phyloP scores from a whole-genome alignment of 2,797 vertebrate genomes.

The Periparus ater region DNA sequence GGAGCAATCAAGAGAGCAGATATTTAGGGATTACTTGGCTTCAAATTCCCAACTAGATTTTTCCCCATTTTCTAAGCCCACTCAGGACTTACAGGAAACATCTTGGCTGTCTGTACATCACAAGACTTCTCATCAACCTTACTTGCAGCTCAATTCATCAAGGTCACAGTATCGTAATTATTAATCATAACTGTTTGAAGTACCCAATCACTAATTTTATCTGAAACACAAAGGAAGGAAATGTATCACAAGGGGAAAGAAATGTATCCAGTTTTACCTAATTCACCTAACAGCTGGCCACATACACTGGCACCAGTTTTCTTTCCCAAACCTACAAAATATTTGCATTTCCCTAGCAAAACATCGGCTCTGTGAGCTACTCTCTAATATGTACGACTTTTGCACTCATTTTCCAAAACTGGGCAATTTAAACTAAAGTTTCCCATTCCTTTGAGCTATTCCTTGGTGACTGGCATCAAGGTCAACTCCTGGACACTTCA shows the following conservation, averaged over 20 bases:
- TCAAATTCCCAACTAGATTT: neutral
- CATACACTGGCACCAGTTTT: neutral
- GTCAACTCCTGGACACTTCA: neutral
- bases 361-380: neutral
- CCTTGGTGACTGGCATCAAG: neutral
- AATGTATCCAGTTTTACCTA: neutral
- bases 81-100: neutral
- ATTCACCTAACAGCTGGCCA: neutral
- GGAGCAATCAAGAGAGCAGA: neutral
- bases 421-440: neutral
- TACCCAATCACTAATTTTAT: neutral
- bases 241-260: neutral
- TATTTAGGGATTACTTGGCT: neutral
- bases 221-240: neutral
- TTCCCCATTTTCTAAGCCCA: neutral
- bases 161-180: neutral
- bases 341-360: neutral
- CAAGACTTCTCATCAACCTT: neutral
- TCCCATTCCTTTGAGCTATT: neutral
- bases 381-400: rapidly evolving
- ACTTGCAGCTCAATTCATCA: neutral
- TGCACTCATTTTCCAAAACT: neutral
- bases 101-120: neutral
- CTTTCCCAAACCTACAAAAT: neutral
- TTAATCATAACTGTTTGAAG: neutral